Evolutionary conservation across 37 sponge, comb jelly and placozoan species (phyloP).

Genomic region (Geodia barretti): DNA sequence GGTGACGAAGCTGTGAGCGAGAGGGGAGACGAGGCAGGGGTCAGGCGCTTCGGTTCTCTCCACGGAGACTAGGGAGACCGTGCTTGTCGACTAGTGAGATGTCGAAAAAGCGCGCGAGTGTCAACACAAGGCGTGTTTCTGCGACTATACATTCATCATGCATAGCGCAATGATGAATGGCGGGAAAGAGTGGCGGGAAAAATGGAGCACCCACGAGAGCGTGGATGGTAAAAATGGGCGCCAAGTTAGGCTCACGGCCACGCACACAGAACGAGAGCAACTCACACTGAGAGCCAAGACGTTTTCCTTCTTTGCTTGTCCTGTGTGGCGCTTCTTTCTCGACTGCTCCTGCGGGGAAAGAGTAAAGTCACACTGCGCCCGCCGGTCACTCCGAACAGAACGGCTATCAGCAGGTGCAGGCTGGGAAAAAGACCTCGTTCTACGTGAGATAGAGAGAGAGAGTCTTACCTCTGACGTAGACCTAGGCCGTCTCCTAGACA

Average conservation of each 20-base stretch:
- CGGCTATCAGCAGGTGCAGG: too few relatives aligned
- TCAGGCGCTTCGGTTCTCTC: too few relatives aligned
- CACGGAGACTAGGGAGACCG: too few relatives aligned
- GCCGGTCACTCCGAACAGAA: too few relatives aligned
- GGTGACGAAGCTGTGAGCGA: background rate
- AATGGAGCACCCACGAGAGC: background rate
- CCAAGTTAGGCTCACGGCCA: background rate
- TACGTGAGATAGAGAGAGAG: background rate
- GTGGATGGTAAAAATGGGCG: background rate
- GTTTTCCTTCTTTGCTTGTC: background rate
- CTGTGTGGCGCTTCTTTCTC: background rate
- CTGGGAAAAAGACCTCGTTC: too few relatives aligned
- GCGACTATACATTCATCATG: too few relatives aligned
- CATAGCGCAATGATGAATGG: background rate
- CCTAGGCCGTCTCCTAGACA: background rate
- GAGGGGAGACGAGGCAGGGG: background rate
- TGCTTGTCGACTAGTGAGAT: too few relatives aligned
- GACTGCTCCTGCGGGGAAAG: background rate
- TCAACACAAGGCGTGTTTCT: too few relatives aligned
- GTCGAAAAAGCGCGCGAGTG: too few relatives aligned
- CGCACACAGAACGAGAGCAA: background rate
- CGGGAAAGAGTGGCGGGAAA: background rate
- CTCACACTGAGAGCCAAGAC: background rate
- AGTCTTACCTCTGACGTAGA: background rate
- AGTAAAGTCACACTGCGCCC: background rate